These are phyloP conservation scores for Epinephelus fuscoguttatus DNA, from an alignment of 2,113 vertebrate species.

Conservation along the genomic window DNA sequence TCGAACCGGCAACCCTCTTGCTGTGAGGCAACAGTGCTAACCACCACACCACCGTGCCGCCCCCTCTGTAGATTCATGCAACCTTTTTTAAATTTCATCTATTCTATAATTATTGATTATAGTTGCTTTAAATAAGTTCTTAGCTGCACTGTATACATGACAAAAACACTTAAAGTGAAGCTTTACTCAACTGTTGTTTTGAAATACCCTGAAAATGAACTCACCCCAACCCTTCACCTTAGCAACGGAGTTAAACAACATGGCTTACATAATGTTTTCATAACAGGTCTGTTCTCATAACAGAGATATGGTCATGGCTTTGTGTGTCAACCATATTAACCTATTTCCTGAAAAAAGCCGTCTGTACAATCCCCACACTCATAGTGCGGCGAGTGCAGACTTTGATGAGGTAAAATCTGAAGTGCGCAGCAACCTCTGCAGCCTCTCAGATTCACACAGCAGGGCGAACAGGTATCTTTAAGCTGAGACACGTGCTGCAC, in stretches of 20 bases:
- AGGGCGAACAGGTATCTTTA: neutral
- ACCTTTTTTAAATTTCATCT: no score
- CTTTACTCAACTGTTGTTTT: neutral
- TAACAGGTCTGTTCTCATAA: slow-evolving; percentile 29
- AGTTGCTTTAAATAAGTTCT: neutral
- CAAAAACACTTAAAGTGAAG: neutral
- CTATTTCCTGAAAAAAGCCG: slow-evolving; percentile 43
- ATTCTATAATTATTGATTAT: neutral
- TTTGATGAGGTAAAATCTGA: slow-evolving; percentile 37
- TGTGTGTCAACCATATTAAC: slow-evolving; percentile 39
- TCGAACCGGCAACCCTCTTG: no score
- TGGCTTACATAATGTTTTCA: slow-evolving; percentile 51
- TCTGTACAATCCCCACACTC: slow-evolving; percentile 34
- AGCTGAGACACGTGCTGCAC: neutral
- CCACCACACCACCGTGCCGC: no score
- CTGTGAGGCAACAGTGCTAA: no score
- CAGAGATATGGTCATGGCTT: slow-evolving; percentile 12
- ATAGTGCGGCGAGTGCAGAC: slow-evolving; percentile 27
- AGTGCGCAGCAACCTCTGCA: slow-evolving; percentile 4
- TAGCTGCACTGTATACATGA: neutral
- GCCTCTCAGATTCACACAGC: slow-evolving; percentile 6
- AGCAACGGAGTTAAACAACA: neutral
- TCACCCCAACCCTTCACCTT: slow-evolving; percentile 13
- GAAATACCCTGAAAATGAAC: neutral
- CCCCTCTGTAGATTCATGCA: neutral